phyloP scores from a whole-genome alignment of 2,888 invertebrate species.

The Drosophila kuntzei region DNA sequence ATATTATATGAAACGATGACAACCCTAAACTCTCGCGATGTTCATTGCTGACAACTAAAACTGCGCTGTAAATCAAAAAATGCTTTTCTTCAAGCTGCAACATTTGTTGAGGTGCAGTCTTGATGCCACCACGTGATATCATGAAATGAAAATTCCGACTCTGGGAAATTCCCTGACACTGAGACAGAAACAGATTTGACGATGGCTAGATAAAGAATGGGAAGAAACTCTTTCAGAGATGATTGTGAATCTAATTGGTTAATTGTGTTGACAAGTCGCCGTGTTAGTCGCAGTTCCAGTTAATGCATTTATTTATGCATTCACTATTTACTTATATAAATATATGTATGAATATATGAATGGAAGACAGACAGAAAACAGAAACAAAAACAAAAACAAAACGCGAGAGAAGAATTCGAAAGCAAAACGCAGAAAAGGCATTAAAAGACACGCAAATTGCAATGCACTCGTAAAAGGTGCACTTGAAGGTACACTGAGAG shows the following conservation, averaged over 20 bases:
- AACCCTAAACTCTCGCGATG: slow-evolving; percentile 52
- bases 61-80: slow-evolving; percentile 60
- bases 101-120: slow-evolving; percentile 40
- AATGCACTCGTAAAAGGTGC: slow-evolving; percentile 8
- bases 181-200: neutral
- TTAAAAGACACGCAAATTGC: slow-evolving; percentile 64
- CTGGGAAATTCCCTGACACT: slow-evolving; percentile 21
- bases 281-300: neutral
- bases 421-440: slow-evolving; percentile 47
- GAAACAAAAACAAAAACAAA: slow-evolving; percentile 44
- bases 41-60: slow-evolving; percentile 63
- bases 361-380: slow-evolving; percentile 9
- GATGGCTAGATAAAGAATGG: slow-evolving; percentile 41
- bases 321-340: slow-evolving; percentile 4
- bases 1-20: slow-evolving; percentile 66
- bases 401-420: slow-evolving; percentile 37
- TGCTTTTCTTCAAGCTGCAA: neutral
- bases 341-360: neutral
- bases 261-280: slow-evolving; percentile 64
- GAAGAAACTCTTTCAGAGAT: slow-evolving; percentile 31
- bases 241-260: slow-evolving; percentile 47
- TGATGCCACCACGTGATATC: slow-evolving; percentile 25
- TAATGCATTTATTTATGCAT: slow-evolving; percentile 10
- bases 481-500: neutral
- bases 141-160: slow-evolving; percentile 49